Conservation (phyloP, 1,140 invertebrate genomes). For the Neomicropteryx cornuta region DNA sequence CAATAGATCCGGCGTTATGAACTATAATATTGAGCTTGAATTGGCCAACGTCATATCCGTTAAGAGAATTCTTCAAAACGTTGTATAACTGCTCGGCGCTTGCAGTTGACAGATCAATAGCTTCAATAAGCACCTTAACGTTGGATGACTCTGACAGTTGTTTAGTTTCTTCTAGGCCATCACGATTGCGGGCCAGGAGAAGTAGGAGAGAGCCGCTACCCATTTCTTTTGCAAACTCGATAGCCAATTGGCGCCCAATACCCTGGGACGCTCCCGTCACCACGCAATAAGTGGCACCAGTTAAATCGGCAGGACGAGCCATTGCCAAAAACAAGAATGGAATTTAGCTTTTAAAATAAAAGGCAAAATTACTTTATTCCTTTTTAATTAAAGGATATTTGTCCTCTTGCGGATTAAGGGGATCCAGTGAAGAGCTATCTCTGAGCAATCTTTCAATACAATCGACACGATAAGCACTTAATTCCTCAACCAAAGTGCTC, state of each 20-base stretch:
- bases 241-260: slow-evolving; percentile 68
- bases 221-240: slow-evolving; percentile 52
- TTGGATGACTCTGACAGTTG: slow-evolving; percentile 38
- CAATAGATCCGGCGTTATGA: slow-evolving; percentile 84
- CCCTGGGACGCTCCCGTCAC: slow-evolving; percentile 83
- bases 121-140: slow-evolving; percentile 39
- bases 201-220: slow-evolving; percentile 55
- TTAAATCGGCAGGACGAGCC: too few relatives aligned
- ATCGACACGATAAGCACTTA: too few relatives aligned
- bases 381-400: too few relatives aligned
- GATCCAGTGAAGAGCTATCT: too few relatives aligned
- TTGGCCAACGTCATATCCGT: slow-evolving; percentile 24
- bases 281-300: slow-evolving; percentile 42
- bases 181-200: slow-evolving; percentile 61
- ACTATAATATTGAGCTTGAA: slow-evolving; percentile 66
- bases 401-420: too few relatives aligned
- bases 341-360: too few relatives aligned
- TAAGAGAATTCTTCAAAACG: slow-evolving; percentile 33
- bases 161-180: slow-evolving; percentile 53
- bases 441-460: too few relatives aligned
- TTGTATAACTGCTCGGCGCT: slow-evolving; percentile 34
- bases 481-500: too few relatives aligned
- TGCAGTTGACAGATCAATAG: slow-evolving; percentile 46
- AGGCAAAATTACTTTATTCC: too few relatives aligned
- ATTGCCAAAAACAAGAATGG: too few relatives aligned